Conservation (phyloP, 2,113 vertebrate genomes). For the Trematocara stigmaticum region DNA sequence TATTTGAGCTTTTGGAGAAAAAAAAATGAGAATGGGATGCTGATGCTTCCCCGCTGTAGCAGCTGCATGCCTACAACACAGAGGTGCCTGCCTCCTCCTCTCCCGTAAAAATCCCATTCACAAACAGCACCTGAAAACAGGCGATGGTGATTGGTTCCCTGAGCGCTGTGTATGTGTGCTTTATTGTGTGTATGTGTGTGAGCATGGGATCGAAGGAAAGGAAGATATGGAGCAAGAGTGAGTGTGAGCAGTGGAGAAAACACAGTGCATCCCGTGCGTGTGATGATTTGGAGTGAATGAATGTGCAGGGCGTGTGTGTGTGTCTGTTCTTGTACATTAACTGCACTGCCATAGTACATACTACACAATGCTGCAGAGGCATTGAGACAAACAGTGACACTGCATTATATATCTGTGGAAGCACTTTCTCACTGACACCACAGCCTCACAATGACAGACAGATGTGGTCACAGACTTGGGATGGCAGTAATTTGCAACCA, state of each 20-base stretch:
- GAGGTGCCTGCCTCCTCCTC: conserved; percentile 22
- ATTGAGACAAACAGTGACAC: not conserved
- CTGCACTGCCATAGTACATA: not conserved
- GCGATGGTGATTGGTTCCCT: conserved; percentile 56
- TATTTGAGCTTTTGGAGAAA: not conserved
- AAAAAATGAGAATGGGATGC: not conserved
- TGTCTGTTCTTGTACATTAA: not conserved
- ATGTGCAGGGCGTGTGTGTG: not conserved
- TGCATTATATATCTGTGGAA: not conserved
- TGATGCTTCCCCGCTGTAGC: not conserved
- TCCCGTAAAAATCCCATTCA: conserved; percentile 66
- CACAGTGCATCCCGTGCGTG: not conserved
- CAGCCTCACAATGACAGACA: not conserved
- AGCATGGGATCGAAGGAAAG: not conserved
- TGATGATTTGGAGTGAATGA: conserved; percentile 26
- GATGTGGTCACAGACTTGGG: not conserved
- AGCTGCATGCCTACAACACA: conserved; percentile 34
- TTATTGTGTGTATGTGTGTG: not conserved
- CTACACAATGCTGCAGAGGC: not conserved
- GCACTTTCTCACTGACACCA: not conserved
- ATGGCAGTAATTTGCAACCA: not conserved
- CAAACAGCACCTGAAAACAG: conserved; percentile 60
- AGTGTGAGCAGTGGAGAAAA: not conserved
- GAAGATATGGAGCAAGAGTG: not conserved
- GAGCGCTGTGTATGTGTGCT: conserved; percentile 22